phyloP scores from a whole-genome alignment of 1,140 invertebrate genomes.

The Drosophila sp. region DNA sequence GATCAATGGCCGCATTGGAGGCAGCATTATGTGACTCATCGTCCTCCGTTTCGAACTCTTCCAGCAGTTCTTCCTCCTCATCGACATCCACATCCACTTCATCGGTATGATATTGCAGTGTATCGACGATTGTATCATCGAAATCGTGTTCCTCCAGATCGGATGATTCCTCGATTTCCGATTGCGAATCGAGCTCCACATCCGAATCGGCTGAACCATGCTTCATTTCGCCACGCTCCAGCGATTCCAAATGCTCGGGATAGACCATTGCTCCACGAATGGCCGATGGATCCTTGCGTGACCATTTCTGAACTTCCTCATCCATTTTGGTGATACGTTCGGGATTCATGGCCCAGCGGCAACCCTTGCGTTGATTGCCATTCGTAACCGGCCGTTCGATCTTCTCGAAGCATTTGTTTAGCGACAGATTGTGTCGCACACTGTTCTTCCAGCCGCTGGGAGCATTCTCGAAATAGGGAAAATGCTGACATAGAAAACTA shows the following conservation, averaged over 20 bases:
- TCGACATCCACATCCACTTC: constrained; percentile 45
- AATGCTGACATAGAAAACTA: constrained; percentile 99
- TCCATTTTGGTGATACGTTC: constrained; percentile 98
- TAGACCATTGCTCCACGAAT: constrained; percentile 95
- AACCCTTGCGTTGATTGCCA: constrained; percentile 92
- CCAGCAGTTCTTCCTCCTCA: constrained; percentile 61
- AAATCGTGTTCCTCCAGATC: constrained; percentile 83
- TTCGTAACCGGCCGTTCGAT: constrained; percentile 95
- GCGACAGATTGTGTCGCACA: constrained; percentile 96
- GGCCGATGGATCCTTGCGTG: constrained; percentile 94
- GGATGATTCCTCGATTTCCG: constrained; percentile 83
- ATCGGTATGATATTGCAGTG: constrained; percentile 73
- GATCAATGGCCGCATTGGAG: constrained; percentile 40
- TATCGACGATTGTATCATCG: constrained; percentile 83
- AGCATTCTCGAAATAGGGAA: constrained; percentile 98
- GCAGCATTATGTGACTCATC: constrained; percentile 23
- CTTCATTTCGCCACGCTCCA: constrained; percentile 94
- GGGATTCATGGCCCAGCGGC: constrained; percentile 98
- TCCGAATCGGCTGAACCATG: constrained; percentile 85
- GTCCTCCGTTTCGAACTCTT: constrained; percentile 50
- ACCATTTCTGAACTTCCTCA: constrained; percentile 98
- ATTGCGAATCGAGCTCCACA: constrained; percentile 85
- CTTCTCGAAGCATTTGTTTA: constrained; percentile 99
- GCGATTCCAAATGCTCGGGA: constrained; percentile 91
- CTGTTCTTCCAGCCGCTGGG: constrained; percentile 99